Evolutionary conservation across 2,113 vertebrate species (phyloP).

Genomic region (Pterocles orientalis): DNA sequence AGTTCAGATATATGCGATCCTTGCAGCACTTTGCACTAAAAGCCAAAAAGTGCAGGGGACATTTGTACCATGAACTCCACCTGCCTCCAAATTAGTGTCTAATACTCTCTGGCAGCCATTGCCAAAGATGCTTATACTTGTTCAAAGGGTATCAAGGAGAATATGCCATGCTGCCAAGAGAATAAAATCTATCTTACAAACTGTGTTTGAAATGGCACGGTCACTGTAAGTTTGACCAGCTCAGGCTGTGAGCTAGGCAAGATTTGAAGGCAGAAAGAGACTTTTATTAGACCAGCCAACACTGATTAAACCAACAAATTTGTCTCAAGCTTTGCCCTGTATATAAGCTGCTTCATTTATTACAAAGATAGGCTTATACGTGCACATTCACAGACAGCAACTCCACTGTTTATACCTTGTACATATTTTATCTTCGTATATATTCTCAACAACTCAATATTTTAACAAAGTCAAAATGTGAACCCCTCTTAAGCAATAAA

Average conservation of each 20-base stretch:
- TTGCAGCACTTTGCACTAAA: neutral
- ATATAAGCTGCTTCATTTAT: neutral
- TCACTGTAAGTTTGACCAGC: neutral
- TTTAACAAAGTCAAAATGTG: conserved; percentile 5
- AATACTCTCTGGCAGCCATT: neutral
- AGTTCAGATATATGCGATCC: neutral
- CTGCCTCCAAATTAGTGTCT: neutral
- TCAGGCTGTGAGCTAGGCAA: neutral
- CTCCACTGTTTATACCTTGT: neutral
- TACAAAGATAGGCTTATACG: neutral
- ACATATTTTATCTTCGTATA: neutral
- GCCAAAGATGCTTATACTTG: neutral
- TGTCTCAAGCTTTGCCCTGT: neutral
- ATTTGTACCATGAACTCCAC: neutral
- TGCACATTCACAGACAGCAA: neutral
- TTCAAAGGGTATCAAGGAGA: neutral
- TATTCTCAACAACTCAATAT: neutral
- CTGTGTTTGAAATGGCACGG: neutral
- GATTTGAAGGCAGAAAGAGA: neutral
- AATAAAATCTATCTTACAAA: neutral
- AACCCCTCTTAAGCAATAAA: neutral
- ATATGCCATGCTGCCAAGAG: neutral
- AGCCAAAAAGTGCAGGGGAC: neutral
- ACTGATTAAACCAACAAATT: neutral
- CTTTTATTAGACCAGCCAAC: neutral